Evolutionary conservation across 1,140 invertebrate genomes (phyloP).

Genomic region (Archivesica marissinica): DNA sequence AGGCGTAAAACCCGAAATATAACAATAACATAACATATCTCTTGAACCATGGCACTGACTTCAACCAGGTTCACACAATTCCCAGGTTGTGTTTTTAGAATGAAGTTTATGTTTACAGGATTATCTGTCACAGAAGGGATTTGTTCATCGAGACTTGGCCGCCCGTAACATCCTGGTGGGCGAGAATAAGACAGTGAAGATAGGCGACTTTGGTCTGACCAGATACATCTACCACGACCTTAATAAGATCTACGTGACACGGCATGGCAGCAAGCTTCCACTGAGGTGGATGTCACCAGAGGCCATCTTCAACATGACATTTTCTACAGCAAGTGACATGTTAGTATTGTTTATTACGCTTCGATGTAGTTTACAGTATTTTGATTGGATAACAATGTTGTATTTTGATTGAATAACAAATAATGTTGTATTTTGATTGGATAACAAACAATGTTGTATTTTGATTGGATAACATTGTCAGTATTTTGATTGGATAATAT

Average conservation of each 20-base stretch:
- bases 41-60: too few species aligned
- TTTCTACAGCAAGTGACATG: constrained; percentile 85
- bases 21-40: too few species aligned
- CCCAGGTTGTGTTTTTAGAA: too few species aligned
- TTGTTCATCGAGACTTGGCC: constrained; percentile 85
- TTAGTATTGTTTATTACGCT: constrained; percentile 73
- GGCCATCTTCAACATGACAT: constrained; percentile 84
- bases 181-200: constrained; percentile 79
- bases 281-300: constrained; percentile 84
- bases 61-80: too few species aligned
- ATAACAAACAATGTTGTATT: too few species aligned
- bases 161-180: constrained; percentile 85
- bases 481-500: too few species aligned
- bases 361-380: too few species aligned
- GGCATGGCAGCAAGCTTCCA: constrained; percentile 84
- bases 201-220: constrained; percentile 85
- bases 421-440: too few species aligned
- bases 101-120: constrained; percentile 82
- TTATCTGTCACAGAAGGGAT: constrained; percentile 84
- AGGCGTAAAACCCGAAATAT: too few species aligned
- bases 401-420: too few species aligned
- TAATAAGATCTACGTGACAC: constrained; percentile 83
- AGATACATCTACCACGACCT: constrained; percentile 84
- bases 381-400: too few species aligned
- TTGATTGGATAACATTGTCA: too few species aligned